Evolutionary conservation across 2,888 invertebrate species (phyloP), one percentile per base, ranked within the genome.

Genomic region (Cecidostiba fungosa): DNA sequence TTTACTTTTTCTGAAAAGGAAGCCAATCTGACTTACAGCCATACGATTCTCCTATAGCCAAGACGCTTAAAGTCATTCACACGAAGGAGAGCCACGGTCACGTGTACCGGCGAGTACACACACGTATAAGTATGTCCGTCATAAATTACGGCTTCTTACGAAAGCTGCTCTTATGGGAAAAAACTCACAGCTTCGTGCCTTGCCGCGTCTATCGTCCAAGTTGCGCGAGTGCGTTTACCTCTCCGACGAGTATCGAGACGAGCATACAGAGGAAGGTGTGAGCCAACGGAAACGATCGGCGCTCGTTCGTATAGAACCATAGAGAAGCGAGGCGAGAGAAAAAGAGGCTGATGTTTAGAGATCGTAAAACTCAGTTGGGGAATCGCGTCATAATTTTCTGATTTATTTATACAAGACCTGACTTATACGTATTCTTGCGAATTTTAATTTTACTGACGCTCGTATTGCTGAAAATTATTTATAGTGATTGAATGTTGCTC

Each of bases 131-230:
- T 69, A 69, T 39, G 39, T 77, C 39, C 39, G 29, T 54, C 72
- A 12, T 84, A 74, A 79, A 79, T 79, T 79, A n/a, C 32, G n/a
- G 43, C 16, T 80, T 79, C 79, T 84, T 80, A 70, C 79, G 74
- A 84, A 79, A 79, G 66, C 50, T 74, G n/a, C 19, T 54, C n/a
- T 72, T 3, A 29, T 36, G 23, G 47, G 62, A 54, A 79, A 83
- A 83, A 62, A 59, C 43, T 59, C 39, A 50, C 43, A 8, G 26
- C 39, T 36, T 26, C 66, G 66, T 66, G 66, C 26, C 66, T 66
- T 16, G 29, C n/a, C 26, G 23, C 14, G 29, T 66, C 16, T 23
- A 66, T 66, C 66, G 26, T 70, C 32, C 36, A 36, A 70, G 69
- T 32, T 16, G 6, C 19, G 69, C 29, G 29, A 10, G 43, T 12